phyloP scores from a whole-genome alignment of 2,888 invertebrate species.

The Tiliacea citrago region DNA sequence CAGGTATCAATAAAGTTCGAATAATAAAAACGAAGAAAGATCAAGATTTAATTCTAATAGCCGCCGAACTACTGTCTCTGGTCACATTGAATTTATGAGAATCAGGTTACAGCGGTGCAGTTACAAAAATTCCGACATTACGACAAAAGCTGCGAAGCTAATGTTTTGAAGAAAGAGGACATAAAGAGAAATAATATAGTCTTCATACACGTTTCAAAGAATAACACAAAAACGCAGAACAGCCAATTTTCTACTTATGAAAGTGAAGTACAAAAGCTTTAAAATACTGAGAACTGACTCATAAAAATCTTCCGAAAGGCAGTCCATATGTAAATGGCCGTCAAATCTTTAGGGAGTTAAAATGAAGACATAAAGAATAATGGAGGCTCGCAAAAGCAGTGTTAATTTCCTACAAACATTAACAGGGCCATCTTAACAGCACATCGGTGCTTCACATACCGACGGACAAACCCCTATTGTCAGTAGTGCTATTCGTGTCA shows the following conservation, averaged over 20 bases:
- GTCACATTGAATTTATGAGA: slow-evolving; percentile 75
- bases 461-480: slow-evolving; percentile 81
- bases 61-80: slow-evolving; percentile 72
- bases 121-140: slow-evolving; percentile 57
- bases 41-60: slow-evolving; percentile 74
- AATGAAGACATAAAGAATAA: slow-evolving; percentile 83
- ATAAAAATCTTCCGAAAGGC: slow-evolving; percentile 67
- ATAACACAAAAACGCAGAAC: slow-evolving; percentile 58
- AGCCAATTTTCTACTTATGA: slow-evolving; percentile 57
- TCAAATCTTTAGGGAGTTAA: slow-evolving; percentile 73
- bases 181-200: slow-evolving; percentile 39
- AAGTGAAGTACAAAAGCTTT: slow-evolving; percentile 59
- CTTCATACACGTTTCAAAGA: slow-evolving; percentile 43
- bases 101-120: slow-evolving; percentile 71
- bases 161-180: slow-evolving; percentile 43
- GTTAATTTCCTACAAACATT: slow-evolving; percentile 84
- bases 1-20: slow-evolving; percentile 73
- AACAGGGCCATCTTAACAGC: slow-evolving; percentile 80
- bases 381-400: slow-evolving; percentile 77
- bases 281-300: slow-evolving; percentile 69
- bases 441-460: slow-evolving; percentile 74
- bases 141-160: slow-evolving; percentile 46
- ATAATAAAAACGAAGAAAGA: slow-evolving; percentile 75
- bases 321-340: slow-evolving; percentile 66
- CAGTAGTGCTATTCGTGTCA: slow-evolving; percentile 77